Evolutionary conservation across 2,888 invertebrate genomes (phyloP).

Genomic region (Nebria brevicollis): DNA sequence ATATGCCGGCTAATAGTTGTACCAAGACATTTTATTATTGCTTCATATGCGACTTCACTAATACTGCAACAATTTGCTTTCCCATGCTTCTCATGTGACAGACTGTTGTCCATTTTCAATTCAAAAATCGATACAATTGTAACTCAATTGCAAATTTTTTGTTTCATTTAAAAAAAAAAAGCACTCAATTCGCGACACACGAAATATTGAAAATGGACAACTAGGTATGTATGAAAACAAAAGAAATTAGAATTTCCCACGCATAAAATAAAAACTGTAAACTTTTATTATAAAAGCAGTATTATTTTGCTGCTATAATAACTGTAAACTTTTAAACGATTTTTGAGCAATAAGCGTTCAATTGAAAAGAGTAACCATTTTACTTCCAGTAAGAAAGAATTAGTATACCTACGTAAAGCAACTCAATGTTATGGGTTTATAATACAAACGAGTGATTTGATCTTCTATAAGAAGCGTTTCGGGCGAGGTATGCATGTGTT

Average conservation of each 20-base stretch:
- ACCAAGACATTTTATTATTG: constrained; percentile 14
- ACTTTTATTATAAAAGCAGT: neutral
- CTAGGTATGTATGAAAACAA: neutral
- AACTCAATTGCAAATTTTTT: neutral
- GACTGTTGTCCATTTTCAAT: neutral
- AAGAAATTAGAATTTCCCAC: constrained; percentile 5
- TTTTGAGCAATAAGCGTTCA: constrained; percentile 38
- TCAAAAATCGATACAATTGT: neutral
- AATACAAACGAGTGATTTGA: neutral
- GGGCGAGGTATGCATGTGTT: constrained; percentile 17
- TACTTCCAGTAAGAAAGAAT: constrained; percentile 1
- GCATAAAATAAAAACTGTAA: neutral
- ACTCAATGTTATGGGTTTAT: neutral
- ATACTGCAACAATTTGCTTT: constrained; percentile 10
- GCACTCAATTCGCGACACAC: neutral
- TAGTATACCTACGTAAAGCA: neutral
- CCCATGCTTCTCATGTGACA: neutral
- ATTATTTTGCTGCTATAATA: neutral
- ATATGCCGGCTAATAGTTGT: neutral
- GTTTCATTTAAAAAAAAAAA: no score
- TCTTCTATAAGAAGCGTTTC: neutral
- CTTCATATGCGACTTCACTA: constrained; percentile 18
- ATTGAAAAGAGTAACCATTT: neutral
- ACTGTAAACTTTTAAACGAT: constrained; percentile 8
- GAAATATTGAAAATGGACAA: neutral